Evolutionary conservation across 2,888 invertebrate genomes (phyloP).

Genomic region (Clunio marinus): DNA sequence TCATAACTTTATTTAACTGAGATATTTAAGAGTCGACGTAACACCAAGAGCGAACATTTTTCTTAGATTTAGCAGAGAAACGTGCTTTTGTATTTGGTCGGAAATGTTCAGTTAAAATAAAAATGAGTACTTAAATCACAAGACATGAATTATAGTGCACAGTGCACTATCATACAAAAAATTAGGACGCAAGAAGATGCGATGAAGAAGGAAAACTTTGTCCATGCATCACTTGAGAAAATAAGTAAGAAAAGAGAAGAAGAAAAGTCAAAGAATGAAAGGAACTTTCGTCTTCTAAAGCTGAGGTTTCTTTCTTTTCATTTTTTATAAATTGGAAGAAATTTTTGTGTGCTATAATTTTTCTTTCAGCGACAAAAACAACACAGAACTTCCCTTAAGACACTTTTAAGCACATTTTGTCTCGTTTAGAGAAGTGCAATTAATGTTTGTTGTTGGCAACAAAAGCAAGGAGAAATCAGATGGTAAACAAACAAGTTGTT

Average conservation of each 20-base stretch:
- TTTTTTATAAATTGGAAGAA: no score
- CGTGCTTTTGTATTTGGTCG: not conserved
- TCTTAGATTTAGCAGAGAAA: not conserved
- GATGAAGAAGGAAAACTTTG: not conserved
- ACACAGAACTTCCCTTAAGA: not conserved
- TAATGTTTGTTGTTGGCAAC: slow-evolving; percentile 15
- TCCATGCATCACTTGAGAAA: no score
- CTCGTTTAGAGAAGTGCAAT: not conserved
- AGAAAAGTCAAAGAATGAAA: no score
- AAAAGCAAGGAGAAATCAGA: not conserved
- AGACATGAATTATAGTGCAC: slow-evolving; percentile 17
- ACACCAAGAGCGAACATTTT: not conserved
- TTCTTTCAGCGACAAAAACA: not conserved
- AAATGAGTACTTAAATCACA: slow-evolving; percentile 19
- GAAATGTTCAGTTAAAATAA: not conserved
- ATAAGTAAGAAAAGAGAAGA: no score
- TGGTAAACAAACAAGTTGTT: not conserved
- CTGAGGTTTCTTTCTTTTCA: no score
- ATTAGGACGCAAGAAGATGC: not conserved
- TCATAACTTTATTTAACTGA: no score
- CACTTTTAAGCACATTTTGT: no score
- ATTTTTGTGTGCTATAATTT: no score
- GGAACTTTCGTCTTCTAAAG: no score
- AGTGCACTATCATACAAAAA: slow-evolving; percentile 12
- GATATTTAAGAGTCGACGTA: no score